A percentile compares a stretch with the other conserved stretches of the same genome.
phyloP scores from a whole-genome alignment of 2,888 invertebrate genomes.

The Anagyrus pseudococci region DNA sequence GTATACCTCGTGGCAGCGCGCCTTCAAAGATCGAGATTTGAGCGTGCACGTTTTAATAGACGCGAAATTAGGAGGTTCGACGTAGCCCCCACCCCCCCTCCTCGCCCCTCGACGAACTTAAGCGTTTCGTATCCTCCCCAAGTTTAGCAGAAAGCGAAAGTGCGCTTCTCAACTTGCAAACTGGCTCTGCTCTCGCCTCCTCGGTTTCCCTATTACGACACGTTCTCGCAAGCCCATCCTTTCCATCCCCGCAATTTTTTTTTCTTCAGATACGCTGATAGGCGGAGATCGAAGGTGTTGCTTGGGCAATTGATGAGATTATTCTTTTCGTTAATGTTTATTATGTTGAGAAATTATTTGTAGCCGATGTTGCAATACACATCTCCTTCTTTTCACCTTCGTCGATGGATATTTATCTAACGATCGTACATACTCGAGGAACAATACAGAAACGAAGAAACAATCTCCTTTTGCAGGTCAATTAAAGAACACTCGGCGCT shows the following conservation, averaged over 20 bases:
- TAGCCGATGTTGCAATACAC: background rate
- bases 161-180: conserved; percentile 33
- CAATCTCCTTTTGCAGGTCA: too few relatives aligned
- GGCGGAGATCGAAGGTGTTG: too few relatives aligned
- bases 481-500: too few relatives aligned
- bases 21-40: conserved; percentile 30
- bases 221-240: too few relatives aligned
- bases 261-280: background rate
- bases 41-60: conserved; percentile 32
- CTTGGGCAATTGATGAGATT: too few relatives aligned
- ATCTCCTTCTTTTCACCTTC: too few relatives aligned
- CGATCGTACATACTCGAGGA: too few relatives aligned
- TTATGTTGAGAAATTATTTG: background rate
- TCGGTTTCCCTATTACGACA: conserved; percentile 21
- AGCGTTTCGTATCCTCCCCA: conserved; percentile 32
- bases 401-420: too few relatives aligned
- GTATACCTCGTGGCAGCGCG: conserved; percentile 4
- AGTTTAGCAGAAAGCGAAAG: conserved; percentile 38
- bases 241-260: too few relatives aligned
- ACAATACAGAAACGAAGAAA: too few relatives aligned
- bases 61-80: conserved; percentile 35
- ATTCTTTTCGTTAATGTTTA: background rate
- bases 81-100: too few relatives aligned
- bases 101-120: conserved; percentile 34
- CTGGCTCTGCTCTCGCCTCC: conserved; percentile 20